These are phyloP conservation scores for Zaprionus africanus DNA, from an alignment of 1,140 invertebrate genomes.

Conservation along the genomic window DNA sequence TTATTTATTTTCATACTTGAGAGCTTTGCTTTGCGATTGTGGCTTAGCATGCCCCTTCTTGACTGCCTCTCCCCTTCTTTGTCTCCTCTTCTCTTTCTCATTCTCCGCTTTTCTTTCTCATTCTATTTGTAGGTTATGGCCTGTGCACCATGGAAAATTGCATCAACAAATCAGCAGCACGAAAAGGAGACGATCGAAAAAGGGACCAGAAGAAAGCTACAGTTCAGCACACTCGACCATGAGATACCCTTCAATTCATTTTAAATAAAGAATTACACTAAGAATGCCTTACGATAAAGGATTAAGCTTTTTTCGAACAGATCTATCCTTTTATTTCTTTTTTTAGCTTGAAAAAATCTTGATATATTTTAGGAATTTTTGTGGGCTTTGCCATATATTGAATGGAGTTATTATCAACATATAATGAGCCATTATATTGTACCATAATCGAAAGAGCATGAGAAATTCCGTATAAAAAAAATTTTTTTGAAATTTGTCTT, in stretches of 20 bases:
- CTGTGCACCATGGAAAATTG: slow-evolving; percentile 8
- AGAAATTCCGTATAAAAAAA: too few relatives aligned
- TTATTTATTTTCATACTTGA: slow-evolving; percentile 75
- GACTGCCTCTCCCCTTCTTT: neutral
- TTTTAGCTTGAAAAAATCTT: too few relatives aligned
- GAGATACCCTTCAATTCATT: neutral
- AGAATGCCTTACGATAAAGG: neutral
- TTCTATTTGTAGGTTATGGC: neutral
- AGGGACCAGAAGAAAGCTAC: neutral
- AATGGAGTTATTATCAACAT: too few relatives aligned
- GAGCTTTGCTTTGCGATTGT: slow-evolving; percentile 50
- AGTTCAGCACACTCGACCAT: neutral
- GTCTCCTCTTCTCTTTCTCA: neutral
- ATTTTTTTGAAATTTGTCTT: too few relatives aligned
- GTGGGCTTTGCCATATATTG: too few relatives aligned
- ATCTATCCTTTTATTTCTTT: too few relatives aligned
- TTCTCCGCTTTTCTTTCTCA: neutral
- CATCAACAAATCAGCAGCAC: slow-evolving; percentile 35
- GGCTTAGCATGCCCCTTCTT: neutral
- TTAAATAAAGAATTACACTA: neutral
- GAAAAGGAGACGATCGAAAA: neutral
- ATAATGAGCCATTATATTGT: too few relatives aligned
- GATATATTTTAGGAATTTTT: too few relatives aligned
- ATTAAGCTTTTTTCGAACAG: too few relatives aligned
- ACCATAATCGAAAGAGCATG: too few relatives aligned